Base-by-base conservation (phyloP, 2,113 vertebrate genomes). In the Gallinago paraguaiae region DNA sequence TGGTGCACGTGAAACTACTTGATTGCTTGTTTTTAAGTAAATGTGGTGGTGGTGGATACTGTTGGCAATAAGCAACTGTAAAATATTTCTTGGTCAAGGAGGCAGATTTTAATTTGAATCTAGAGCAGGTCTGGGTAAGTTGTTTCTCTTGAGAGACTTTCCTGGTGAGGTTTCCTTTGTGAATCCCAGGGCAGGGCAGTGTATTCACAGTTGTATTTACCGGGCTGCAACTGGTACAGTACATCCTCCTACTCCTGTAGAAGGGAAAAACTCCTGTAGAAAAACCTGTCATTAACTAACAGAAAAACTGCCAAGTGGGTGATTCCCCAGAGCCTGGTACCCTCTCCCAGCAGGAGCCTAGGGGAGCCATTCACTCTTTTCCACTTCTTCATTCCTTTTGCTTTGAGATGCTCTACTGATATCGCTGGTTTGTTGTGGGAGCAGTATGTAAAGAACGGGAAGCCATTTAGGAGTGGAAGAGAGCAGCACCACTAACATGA, bases 1-100 rank as follows among this genome's bases (percentile, higher is more conserved):
- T 16, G 48, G 33, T 46, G 15, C 2, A 0, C 5, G 24, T 37
- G 63, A 14, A 54, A 15, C 10, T 1, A 9, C 13, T 4, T 6
- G 71, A 6, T 61, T 8, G 0, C 24, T 8, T 18, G 31, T n/a
- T 51, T 35, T 46, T 6, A 17, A 67, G 37, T 30, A 7, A 10
- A 24, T 1, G 15, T 35, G 24, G 1, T 35, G 53, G 1, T 77
- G 48, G 9, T 25, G 10, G 48, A 5, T n/a, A 0, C 24, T 33
- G 23, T 24, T 4, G 33, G 64, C 64, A 51, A 1, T 27, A 7
- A 27, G 51, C 28, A 22, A 12, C 45, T 60, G 23, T 28, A 20
- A 53, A 22, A 11, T 30, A 7, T 25, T 0, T 48, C 51, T 46
- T 79, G 59, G 14, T 37, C 7, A 69, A 79, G 57, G 59, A 25